Conservation (phyloP, 2,888 invertebrate genomes). For the Litoditis marina region DNA sequence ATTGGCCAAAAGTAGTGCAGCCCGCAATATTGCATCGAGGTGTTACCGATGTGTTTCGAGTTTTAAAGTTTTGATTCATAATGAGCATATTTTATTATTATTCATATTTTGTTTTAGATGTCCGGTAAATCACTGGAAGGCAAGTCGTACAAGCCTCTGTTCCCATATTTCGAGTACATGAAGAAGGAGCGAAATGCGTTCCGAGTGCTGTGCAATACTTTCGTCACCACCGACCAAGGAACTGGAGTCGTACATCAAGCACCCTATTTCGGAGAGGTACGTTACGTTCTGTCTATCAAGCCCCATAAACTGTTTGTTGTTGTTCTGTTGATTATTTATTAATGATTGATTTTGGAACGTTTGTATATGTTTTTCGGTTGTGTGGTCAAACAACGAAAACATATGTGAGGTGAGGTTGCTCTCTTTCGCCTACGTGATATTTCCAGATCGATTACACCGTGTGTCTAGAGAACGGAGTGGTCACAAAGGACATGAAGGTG, state of each 20-base stretch:
- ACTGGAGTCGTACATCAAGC: conserved; percentile 97
- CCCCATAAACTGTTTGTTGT: too few species aligned
- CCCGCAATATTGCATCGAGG: too few species aligned
- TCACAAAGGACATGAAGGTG: conserved; percentile 76
- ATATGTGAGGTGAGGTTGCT: too few species aligned
- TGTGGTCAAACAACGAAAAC: too few species aligned
- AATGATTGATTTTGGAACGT: not conserved
- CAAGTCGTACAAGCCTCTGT: conserved; percentile 80
- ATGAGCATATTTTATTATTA: too few species aligned
- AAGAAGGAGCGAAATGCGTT: conserved; percentile 65
- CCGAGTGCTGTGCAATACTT: conserved; percentile 79
- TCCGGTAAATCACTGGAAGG: conserved; percentile 78
- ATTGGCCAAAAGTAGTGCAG: too few species aligned
- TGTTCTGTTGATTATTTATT: too few species aligned
- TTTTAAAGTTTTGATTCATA: too few species aligned
- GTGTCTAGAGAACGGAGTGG: conserved; percentile 72
- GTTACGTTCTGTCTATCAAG: too few species aligned
- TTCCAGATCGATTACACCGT: conserved; percentile 83
- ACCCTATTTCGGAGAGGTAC: conserved; percentile 87
- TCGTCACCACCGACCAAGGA: conserved; percentile 93
- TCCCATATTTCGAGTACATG: conserved; percentile 77
- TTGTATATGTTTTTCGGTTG: not conserved
- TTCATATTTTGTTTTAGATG: conserved; percentile 61
- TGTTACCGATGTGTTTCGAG: too few species aligned
- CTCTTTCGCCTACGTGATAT: not conserved